Base-by-base conservation (phyloP, 2,888 invertebrate species). In the Hypomecis punctinalis region DNA sequence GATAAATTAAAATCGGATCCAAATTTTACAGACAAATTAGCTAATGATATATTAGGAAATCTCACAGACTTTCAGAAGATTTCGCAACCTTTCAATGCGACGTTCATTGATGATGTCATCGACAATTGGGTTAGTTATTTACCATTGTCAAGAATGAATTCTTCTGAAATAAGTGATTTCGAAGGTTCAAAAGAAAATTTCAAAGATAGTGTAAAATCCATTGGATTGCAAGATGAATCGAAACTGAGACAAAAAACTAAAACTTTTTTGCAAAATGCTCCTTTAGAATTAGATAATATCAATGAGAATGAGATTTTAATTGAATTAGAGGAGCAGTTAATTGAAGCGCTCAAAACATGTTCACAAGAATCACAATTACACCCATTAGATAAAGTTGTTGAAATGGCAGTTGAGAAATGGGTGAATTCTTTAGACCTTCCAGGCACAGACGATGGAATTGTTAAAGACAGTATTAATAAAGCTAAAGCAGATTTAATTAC, bases 1-100 rank as follows among this genome's bases (percentile, higher is more conserved):
- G 11, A 46, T 36, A 54, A 63, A 6, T 23, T 63, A 0, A 72
- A 69, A 56, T 60, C 62, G 6, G 64, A 74, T 52, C 43, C 62
- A 11, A 33, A 54, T 10, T 70, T 66, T 46, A 56, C 74, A 52
- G 49, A 56, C 13, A 61, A 53, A n/a, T 63, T 59, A 43, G 72
- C 76, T 33, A 43, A 42, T 9, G 49, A 73, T 6, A 52, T 79
- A 11, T 59, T 77, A 40, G 58, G 70, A n/a, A 65, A 72, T 56
- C 63, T 80, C 52, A 77, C 73, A 52, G 58, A 46, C 13, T 56
- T 72, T 68, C 68, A 73, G 66, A 63, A 75, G 47, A 69, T 75
- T 48, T 72, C 71, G 33, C 66, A 66, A n/a, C 51, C 5, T 39
- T 5, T 13, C 36, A 6, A 72, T 7, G 0, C 13, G 5, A 39